Base-by-base conservation (phyloP, 2,113 vertebrate species). In the Bagarius yarrelli region DNA sequence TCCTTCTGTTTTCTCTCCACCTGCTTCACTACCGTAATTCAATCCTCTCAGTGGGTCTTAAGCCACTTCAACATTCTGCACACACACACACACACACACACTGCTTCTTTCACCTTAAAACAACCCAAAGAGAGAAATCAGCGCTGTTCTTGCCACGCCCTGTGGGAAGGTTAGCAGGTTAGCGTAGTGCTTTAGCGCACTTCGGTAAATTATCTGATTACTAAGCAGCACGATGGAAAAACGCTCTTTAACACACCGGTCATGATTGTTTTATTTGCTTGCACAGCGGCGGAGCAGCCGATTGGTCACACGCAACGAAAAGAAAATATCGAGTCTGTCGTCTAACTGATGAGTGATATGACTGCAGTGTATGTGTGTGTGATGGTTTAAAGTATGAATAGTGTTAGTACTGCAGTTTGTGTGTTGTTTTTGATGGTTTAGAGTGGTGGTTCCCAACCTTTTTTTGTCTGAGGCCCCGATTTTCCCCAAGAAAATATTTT, bases 201-300 rank as follows among this genome's bases (percentile, higher is more conserved):
- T 76, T 50, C 73, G 59, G 74, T 76, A 76, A 40, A 80, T 83
- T 83, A 88, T 86, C 73, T 86, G 79, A 87, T 87, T 85, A 84
- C 52, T 30, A 80, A 78, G 70, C 80, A 71, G 69, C 50, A 59
- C 12, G 76, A 64, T 78, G 34, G 52, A 77, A 61, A 19, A 32
- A 32, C 67, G 30, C 74, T 34, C 74, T n/a, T n/a, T n/a, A n/a
- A 72, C 81, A 82, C 63, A 79, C 76, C 82, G 80, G 76, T 81
- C 69, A 76, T 75, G 80, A 87, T 83, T 64, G 80, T 79, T 50
- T 70, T 64, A 64, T 83, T 82, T 87, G 83, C 85, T 89, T 84
- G 74, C 80, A 76, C 73, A 53, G 66, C 30, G 14, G 27, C 21
- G 11, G 67, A 66, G 67, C 67, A 61, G 67, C 59, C 23, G 27